Percentiles rank a stretch among this genome's conserved stretches.
These are phyloP conservation scores for Falco biarmicus DNA, from an alignment of 2,797 vertebrate species.

Conservation along the genomic window DNA sequence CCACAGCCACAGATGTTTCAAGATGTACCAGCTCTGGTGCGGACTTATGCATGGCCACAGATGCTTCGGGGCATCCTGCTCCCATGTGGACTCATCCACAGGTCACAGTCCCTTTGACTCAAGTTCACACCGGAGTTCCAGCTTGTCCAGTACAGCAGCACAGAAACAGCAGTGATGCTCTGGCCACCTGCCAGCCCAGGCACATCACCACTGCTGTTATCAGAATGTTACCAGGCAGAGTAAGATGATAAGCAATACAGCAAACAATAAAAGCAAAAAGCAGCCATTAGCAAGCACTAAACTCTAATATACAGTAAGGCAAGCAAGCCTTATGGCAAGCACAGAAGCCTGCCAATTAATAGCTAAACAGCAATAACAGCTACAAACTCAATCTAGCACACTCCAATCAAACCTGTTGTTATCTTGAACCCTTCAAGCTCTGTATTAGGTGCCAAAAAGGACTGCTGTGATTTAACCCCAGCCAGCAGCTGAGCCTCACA, in stretches of 20 bases:
- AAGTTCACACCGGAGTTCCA: not conserved
- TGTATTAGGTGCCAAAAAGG: not conserved
- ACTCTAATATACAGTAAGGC: not conserved
- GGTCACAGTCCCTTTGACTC: not conserved
- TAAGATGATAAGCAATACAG: not conserved
- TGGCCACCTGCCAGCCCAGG: not conserved
- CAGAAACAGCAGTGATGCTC: not conserved
- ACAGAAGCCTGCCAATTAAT: too few species aligned
- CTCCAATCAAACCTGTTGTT: not conserved
- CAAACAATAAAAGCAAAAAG: not conserved
- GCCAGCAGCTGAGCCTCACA: too few species aligned
- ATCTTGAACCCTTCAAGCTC: not conserved
- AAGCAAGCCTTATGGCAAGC: not conserved
- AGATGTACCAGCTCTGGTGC: not conserved
- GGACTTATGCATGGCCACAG: not conserved
- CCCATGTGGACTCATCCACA: not conserved
- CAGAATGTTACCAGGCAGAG: not conserved
- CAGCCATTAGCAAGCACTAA: not conserved
- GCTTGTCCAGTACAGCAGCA: not conserved
- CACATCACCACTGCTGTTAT: fast-evolving
- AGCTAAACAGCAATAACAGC: not conserved
- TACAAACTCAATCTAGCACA: not conserved
- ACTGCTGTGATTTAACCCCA: not conserved
- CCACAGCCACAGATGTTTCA: not conserved
- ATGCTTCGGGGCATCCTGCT: not conserved